A percentile compares a stretch with the other conserved stretches of the same genome.
These are phyloP conservation scores for Chauna torquata DNA, from an alignment of 2,113 vertebrate genomes.

Conservation along the genomic window DNA sequence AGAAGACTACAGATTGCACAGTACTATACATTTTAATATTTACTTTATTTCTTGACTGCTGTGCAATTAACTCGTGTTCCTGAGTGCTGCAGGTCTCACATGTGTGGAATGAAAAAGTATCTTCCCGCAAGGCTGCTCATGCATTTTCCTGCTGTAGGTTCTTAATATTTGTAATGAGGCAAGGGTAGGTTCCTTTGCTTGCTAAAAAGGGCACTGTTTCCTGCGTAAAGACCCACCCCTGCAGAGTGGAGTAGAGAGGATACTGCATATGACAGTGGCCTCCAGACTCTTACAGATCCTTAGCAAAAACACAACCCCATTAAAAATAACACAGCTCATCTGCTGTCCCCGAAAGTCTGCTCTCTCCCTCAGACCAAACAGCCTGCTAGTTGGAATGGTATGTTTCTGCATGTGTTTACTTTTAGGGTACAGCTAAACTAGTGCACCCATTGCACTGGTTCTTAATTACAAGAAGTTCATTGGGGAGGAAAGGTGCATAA, in stretches of 20 bases:
- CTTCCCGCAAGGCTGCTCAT: neutral
- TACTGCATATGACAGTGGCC: neutral
- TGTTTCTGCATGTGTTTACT: neutral
- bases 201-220: neutral
- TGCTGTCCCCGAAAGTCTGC: neutral
- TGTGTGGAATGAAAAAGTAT: neutral
- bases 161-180: neutral
- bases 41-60: neutral
- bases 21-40: neutral
- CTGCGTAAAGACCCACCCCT: neutral
- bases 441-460: neutral
- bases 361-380: neutral
- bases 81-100: neutral
- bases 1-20: slow-evolving; percentile 7
- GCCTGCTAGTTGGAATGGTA: neutral
- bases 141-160: neutral
- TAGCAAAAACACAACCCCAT: neutral
- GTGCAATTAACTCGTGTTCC: neutral
- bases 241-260: neutral
- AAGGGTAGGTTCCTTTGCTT: neutral
- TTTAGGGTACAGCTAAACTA: neutral
- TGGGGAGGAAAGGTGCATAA: neutral
- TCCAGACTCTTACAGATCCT: neutral
- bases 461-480: neutral
- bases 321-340: neutral